These are phyloP conservation scores for Mobula birostris DNA, from an alignment of 2,113 vertebrate genomes.

Conservation along the genomic window DNA sequence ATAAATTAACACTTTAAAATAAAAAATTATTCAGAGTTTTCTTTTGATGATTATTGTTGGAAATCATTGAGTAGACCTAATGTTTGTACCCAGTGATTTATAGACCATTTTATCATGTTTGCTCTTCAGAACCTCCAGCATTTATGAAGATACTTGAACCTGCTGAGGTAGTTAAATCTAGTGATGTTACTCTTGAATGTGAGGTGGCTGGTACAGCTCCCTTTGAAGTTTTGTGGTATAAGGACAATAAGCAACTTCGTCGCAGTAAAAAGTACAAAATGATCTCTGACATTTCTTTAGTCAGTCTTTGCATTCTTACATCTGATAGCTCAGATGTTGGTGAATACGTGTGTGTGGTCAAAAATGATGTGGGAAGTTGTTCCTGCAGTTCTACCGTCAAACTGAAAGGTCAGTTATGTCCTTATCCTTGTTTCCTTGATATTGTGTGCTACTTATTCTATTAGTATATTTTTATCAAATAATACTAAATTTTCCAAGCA, in stretches of 20 bases:
- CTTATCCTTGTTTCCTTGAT: not conserved
- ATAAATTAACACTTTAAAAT: too few relatives aligned
- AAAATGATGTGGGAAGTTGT: conserved; percentile 86
- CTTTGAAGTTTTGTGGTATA: conserved; percentile 85
- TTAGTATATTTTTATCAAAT: not conserved
- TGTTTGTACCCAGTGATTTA: not conserved
- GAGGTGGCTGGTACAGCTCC: conserved; percentile 78
- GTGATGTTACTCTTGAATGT: conserved; percentile 67
- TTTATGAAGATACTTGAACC: conserved; percentile 70
- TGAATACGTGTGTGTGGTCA: conserved; percentile 84
- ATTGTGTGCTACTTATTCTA: not conserved
- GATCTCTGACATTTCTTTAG: conserved; percentile 58
- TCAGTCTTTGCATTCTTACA: conserved; percentile 74
- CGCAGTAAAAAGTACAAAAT: conserved; percentile 79
- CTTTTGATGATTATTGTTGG: not conserved
- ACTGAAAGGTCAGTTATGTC: conserved; percentile 80
- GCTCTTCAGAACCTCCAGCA: conserved; percentile 75
- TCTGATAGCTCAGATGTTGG: conserved; percentile 78
- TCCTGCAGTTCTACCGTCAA: conserved; percentile 70
- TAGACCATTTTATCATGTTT: conserved; percentile 37
- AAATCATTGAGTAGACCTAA: not conserved
- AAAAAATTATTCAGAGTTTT: not conserved
- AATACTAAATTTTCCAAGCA: not conserved
- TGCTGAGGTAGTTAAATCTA: conserved; percentile 73
- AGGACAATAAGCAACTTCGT: conserved; percentile 83